Evolutionary conservation across 1,140 invertebrate species (phyloP).

Genomic region (Aethina tumida): DNA sequence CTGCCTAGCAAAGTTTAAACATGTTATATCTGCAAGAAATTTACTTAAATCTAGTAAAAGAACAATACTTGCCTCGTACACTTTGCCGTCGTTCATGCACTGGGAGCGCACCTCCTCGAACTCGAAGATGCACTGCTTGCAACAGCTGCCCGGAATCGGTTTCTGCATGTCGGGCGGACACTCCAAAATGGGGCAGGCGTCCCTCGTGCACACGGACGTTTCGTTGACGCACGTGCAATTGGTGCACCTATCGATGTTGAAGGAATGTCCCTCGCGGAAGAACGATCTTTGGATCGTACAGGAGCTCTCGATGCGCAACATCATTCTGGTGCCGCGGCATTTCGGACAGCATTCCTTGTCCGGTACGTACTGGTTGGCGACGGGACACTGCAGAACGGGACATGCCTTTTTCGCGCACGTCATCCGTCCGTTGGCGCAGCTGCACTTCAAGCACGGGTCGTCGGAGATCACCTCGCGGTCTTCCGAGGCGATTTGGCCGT

Average conservation of each 20-base stretch:
- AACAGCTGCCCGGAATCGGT: constrained; percentile 58
- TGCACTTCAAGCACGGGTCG: constrained; percentile 80
- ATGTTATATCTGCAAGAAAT: constrained; percentile 9
- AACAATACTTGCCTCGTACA: constrained; percentile 50
- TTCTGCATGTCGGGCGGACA: constrained; percentile 63
- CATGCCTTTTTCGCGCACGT: constrained; percentile 77
- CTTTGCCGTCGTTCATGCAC: constrained; percentile 51
- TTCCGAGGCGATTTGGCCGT: constrained; percentile 53
- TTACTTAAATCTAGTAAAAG: constrained; percentile 7
- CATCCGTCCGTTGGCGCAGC: constrained; percentile 63
- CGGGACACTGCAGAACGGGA: constrained; percentile 69
- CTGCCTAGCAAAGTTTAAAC: constrained; percentile 41
- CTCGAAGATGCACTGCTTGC: constrained; percentile 51
- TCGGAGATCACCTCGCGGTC: constrained; percentile 66
- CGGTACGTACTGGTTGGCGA: constrained; percentile 49
- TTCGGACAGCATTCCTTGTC: constrained; percentile 71
- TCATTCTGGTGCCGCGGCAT: constrained; percentile 46
- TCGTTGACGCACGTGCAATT: constrained; percentile 70
- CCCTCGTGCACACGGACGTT: constrained; percentile 62
- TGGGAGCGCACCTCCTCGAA: constrained; percentile 49
- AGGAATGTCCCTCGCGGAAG: constrained; percentile 46
- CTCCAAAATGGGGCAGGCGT: constrained; percentile 72
- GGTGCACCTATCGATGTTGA: constrained; percentile 69
- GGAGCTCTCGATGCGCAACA: constrained; percentile 36
- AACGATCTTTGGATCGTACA: constrained; percentile 63